Evolutionary conservation across 35 echinoderm and acorn worm genomes (phyloP), one percentile per base, ranked within the genome.

Genomic region (Lytechinus variegatus): DNA sequence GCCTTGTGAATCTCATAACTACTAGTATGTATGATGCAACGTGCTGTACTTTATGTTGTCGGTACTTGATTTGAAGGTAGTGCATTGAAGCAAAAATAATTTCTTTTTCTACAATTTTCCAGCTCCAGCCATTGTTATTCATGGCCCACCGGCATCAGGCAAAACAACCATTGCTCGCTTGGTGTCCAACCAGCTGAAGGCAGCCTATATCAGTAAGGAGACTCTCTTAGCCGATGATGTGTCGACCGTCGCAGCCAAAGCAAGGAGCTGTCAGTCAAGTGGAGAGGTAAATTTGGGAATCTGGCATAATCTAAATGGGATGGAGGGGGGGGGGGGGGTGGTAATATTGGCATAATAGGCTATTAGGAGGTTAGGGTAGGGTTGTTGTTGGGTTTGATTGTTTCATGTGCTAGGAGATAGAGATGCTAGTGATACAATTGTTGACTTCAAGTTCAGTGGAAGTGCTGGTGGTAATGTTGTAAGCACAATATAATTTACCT

Each of bases 101-200:
- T 79, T 71, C 21, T n/a, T 4, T 33, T 21, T 52, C 88, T 90
- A 44, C 28, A 27, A 14, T 90, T 44, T 28, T 90, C 88, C 52
- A 90, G 88, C 88, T n/a, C 98, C 98, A 90, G 96, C 97, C 1
- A 97, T 99, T 29, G 95, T 99, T 14, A 96, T 99, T 54, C 98
- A 99, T 66, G 98, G 98, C 12, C 98, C 98, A 7, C 97, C 98
- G 53, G 97, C 98, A 12, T 96, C 98, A 24, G 98, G 98, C 16
- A 99, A 99, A 96, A 99, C 97, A 52, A 98, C 97, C 61, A 99
- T 99, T 55, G 96, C 97, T 0, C 97, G 97, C 52, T 95, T 99
- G 95, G 95, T 98, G 53, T 98, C 96, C 79, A 86, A 95, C 51
- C 98, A 97, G 92, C 95, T 99, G 21, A 92, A 97, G 28, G 97